A percentile compares a stretch with the other conserved stretches of the same genome.
These are phyloP conservation scores for Melipona bicolor DNA, from an alignment of 2,888 invertebrate species.

Conservation along the genomic window DNA sequence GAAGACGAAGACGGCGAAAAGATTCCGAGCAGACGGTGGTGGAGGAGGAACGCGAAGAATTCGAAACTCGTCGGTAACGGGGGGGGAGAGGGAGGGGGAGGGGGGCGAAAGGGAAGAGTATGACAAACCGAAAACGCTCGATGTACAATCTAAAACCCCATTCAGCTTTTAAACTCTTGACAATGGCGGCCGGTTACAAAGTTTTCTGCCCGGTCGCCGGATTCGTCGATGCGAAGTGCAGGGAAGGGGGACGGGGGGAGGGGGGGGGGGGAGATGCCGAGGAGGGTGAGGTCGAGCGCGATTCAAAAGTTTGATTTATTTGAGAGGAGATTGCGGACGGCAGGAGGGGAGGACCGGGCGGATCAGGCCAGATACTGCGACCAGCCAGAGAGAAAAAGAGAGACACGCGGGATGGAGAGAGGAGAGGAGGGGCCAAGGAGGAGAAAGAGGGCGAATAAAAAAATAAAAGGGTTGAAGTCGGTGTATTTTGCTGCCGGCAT, in stretches of 20 bases:
- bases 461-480: slow-evolving; percentile 45
- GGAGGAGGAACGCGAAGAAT: slow-evolving; percentile 71
- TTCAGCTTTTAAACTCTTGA: slow-evolving; percentile 84
- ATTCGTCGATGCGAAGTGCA: slow-evolving; percentile 37
- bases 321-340: slow-evolving; percentile 82
- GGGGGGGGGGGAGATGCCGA: slow-evolving; percentile 15
- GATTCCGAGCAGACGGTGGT: slow-evolving; percentile 14
- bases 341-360: slow-evolving; percentile 60
- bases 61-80: slow-evolving; percentile 66
- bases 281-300: slow-evolving; percentile 55
- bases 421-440: neutral
- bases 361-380: slow-evolving; percentile 64
- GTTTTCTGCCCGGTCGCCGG: slow-evolving; percentile 75
- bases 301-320: slow-evolving; percentile 84
- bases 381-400: slow-evolving; percentile 35
- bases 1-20: slow-evolving; percentile 18
- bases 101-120: slow-evolving; percentile 40
- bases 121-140: slow-evolving; percentile 81
- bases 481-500: slow-evolving; percentile 73
- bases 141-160: slow-evolving; percentile 83
- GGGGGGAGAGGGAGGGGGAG: slow-evolving; percentile 42
- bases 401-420: neutral
- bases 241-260: slow-evolving; percentile 32
- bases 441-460: slow-evolving; percentile 36
- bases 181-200: slow-evolving; percentile 82